A percentile compares a stretch with the other conserved stretches of the same genome.
Evolutionary conservation across 2,888 invertebrate genomes (phyloP).

Genomic region (Gonocerus acuteangulatus): DNA sequence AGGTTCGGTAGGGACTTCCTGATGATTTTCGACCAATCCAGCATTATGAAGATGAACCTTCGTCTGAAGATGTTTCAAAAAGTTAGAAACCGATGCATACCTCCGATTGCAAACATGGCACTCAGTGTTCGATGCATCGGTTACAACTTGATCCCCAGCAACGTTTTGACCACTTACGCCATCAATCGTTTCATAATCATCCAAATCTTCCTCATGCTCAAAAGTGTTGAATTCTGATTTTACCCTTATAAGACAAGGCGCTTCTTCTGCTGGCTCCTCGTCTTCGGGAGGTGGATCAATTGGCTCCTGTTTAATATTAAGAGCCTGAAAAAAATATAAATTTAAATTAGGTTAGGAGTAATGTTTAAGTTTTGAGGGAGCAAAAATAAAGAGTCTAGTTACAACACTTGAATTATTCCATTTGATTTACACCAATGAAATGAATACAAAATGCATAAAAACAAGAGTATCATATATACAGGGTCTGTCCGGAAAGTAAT

Average conservation of each 20-base stretch:
- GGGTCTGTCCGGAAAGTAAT: too few relatives aligned
- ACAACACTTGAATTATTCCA: too few relatives aligned
- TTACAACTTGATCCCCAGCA: not conserved
- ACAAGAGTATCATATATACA: too few relatives aligned
- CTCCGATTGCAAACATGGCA: slow-evolving; percentile 14
- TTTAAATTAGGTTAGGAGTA: not conserved
- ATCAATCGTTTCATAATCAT: not conserved
- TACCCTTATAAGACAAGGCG: slow-evolving; percentile 9
- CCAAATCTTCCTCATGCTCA: not conserved
- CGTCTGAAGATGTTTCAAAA: slow-evolving; percentile 12
- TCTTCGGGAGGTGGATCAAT: slow-evolving; percentile 24
- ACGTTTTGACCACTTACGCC: not conserved
- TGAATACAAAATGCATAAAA: too few relatives aligned
- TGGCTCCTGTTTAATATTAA: slow-evolving; percentile 32
- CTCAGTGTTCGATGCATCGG: not conserved
- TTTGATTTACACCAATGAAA: too few relatives aligned
- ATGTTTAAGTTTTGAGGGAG: not conserved
- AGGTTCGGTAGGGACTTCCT: not conserved
- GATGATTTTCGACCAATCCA: not conserved
- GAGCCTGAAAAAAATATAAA: slow-evolving; percentile 23
- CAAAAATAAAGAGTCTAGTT: too few relatives aligned
- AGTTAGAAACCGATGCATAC: slow-evolving; percentile 11
- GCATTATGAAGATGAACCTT: slow-evolving; percentile 20
- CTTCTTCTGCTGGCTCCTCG: not conserved
- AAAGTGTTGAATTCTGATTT: slow-evolving; percentile 23